Percentiles rank a stretch among this genome's conserved stretches.
These are phyloP conservation scores for Sebastes steindachneri DNA, from an alignment of 2,797 vertebrate species.

Conservation along the genomic window DNA sequence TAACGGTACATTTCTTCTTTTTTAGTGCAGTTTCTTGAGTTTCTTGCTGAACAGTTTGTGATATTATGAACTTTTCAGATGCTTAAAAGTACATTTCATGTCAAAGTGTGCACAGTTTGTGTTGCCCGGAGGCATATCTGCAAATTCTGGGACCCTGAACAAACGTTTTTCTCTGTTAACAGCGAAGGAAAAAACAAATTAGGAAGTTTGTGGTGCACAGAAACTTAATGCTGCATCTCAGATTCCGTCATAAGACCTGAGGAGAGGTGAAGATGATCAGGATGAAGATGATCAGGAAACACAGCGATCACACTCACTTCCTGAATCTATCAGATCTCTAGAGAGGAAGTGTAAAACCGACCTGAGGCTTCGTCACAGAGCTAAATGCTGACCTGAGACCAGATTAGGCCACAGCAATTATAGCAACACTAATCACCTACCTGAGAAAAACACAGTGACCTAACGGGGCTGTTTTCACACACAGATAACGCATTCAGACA, in stretches of 20 bases:
- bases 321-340: neutral
- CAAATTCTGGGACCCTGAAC: neutral
- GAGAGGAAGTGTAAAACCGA: neutral
- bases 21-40: neutral
- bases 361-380: neutral
- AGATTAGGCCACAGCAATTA: neutral
- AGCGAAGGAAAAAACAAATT: neutral
- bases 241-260: neutral
- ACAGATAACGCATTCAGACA: neutral
- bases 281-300: conserved; percentile 24
- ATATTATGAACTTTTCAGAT: fast-evolving
- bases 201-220: neutral
- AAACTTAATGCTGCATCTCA: fast-evolving
- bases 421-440: neutral
- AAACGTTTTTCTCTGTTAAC: neutral
- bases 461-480: neutral
- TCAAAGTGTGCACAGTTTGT: neutral
- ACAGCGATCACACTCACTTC: neutral
- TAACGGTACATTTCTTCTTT: neutral
- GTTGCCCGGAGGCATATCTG: neutral
- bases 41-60: neutral
- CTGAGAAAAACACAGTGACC: neutral
- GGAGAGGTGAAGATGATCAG: conserved; percentile 3
- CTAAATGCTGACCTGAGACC: neutral
- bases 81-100: neutral